Conservation (phyloP, 92 coral and sea anemone genomes). For the Chrysogorgia sp. region DNA sequence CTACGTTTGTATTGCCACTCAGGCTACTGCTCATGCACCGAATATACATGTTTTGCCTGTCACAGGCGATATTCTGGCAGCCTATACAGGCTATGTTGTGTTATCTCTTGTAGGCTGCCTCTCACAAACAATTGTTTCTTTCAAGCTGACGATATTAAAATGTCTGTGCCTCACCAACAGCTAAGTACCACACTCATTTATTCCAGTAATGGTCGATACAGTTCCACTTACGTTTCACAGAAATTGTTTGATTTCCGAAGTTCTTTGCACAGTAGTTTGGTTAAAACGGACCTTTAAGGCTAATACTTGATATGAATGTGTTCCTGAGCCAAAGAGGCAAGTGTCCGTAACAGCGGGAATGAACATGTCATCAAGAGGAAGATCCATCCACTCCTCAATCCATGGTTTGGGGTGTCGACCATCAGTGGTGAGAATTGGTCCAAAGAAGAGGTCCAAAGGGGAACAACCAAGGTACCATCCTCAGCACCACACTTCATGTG, state of each 20-base stretch:
- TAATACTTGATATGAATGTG: not conserved
- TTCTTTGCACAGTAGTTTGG: not conserved
- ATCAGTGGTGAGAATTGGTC: constrained; percentile 22
- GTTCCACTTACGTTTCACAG: not conserved
- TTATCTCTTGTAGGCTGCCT: not conserved
- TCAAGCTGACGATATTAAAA: not conserved
- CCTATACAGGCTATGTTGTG: too few species aligned
- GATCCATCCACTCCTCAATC: constrained; percentile 18
- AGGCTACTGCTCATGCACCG: not conserved
- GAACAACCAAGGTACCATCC: constrained; percentile 29
- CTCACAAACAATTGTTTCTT: not conserved
- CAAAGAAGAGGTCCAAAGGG: constrained; percentile 27
- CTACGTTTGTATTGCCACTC: not conserved
- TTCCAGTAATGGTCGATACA: not conserved
- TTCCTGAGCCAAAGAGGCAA: not conserved
- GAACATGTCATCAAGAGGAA: constrained; percentile 42
- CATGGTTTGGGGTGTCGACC: constrained; percentile 25
- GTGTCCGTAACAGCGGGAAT: constrained; percentile 21
- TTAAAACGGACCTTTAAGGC: constrained; percentile 1
- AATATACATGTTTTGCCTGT: not conserved
- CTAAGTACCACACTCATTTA: not conserved
- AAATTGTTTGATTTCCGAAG: too few species aligned
- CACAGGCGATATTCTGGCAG: not conserved
- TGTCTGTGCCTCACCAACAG: not conserved
- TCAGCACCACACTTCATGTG: constrained; percentile 26